phyloP scores from a whole-genome alignment of 2,888 invertebrate species.

The Spodoptera picta region DNA sequence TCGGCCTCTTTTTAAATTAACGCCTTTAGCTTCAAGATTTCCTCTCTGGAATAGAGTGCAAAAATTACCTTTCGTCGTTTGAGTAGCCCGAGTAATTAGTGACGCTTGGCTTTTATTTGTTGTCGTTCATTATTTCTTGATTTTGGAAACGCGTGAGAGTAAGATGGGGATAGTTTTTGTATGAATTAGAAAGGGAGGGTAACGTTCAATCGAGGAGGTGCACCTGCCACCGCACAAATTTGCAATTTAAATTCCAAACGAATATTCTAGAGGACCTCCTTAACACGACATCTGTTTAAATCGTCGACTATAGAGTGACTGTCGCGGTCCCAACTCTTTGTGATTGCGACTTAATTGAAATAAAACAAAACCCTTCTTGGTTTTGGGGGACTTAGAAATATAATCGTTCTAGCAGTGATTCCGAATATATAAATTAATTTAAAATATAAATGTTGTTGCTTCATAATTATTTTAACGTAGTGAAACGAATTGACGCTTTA shows the following conservation, averaged over 20 bases:
- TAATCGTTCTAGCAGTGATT: conserved; percentile 61
- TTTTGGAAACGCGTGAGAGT: conserved; percentile 74
- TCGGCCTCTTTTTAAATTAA: conserved; percentile 87
- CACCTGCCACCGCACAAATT: conserved; percentile 87
- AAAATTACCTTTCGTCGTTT: conserved; percentile 86
- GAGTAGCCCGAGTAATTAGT: conserved; percentile 87
- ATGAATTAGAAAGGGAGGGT: conserved; percentile 73
- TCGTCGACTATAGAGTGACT: conserved; percentile 86
- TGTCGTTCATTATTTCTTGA: conserved; percentile 88
- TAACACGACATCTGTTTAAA: conserved; percentile 89
- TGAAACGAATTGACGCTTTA: too few species aligned
- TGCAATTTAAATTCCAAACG: conserved; percentile 88
- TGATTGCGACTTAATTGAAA: conserved; percentile 86
- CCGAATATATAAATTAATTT: conserved; percentile 44
- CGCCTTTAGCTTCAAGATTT: conserved; percentile 87
- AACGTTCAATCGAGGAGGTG: conserved; percentile 78
- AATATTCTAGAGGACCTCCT: conserved; percentile 87
- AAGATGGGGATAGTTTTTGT: conserved; percentile 66
- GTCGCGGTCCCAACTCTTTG: conserved; percentile 82
- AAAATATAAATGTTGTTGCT: conserved; percentile 13
- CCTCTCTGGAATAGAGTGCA: conserved; percentile 86
- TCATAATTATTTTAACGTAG: conserved; percentile 9
- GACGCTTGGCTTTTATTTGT: conserved; percentile 89
- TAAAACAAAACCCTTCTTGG: conserved; percentile 83
- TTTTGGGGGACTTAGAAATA: conserved; percentile 66